Evolutionary conservation across 64 coral and sea anemone genomes (phyloP).

Genomic region (Cladopsammia gracilis): DNA sequence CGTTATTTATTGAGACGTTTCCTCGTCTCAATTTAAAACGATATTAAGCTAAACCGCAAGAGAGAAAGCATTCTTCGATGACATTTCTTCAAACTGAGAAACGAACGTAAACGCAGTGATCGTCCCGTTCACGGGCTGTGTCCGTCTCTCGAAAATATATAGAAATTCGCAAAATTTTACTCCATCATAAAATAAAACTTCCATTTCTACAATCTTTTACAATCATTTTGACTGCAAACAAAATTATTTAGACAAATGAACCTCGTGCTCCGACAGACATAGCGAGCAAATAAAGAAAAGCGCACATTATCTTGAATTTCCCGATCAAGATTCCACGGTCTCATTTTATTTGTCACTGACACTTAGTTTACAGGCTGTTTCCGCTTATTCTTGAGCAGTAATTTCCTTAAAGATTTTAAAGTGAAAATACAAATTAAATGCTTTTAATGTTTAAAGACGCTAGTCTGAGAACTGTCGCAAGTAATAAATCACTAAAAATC

Average conservation of each 20-base stretch:
- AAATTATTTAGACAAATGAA: background rate
- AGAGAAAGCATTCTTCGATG: too few species aligned
- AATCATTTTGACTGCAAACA: background rate
- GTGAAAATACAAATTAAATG: constrained; percentile 26
- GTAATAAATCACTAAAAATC: constrained; percentile 34
- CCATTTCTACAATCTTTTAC: background rate
- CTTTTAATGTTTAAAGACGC: constrained; percentile 12
- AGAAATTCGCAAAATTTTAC: background rate
- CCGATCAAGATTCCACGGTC: background rate
- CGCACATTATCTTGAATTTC: background rate
- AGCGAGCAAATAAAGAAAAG: background rate
- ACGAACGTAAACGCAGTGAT: too few species aligned
- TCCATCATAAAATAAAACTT: background rate
- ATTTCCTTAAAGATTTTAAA: constrained; percentile 20
- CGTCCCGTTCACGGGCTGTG: too few species aligned
- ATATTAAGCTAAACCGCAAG: too few species aligned
- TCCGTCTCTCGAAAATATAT: too few species aligned
- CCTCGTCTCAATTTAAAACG: too few species aligned
- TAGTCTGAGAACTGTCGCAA: constrained; percentile 18
- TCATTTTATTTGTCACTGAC: background rate
- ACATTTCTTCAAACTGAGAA: too few species aligned
- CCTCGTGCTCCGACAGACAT: background rate
- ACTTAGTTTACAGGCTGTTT: background rate
- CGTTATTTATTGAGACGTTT: too few species aligned
- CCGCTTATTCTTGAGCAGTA: constrained; percentile 17